These are phyloP conservation scores for Tachina grossa DNA, from an alignment of 2,888 invertebrate genomes.

Conservation along the genomic window DNA sequence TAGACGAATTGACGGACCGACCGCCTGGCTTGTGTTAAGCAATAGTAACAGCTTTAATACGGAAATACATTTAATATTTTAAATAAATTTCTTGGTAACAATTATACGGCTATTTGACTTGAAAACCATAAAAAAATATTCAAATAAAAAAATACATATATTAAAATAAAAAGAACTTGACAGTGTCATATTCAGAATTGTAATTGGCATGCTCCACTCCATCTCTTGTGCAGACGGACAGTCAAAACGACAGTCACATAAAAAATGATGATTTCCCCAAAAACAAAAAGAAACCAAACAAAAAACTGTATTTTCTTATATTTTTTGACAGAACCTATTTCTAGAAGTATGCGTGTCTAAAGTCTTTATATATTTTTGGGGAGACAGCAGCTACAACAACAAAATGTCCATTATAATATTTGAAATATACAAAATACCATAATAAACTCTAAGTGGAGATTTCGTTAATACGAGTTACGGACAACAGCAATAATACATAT, in stretches of 20 bases:
- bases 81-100: slow-evolving; percentile 43
- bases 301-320: slow-evolving; percentile 43
- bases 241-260: slow-evolving; percentile 33
- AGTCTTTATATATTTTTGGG: slow-evolving; percentile 9
- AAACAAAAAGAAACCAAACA: slow-evolving; percentile 11
- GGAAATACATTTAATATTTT: slow-evolving; percentile 15
- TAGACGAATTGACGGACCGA: too few species aligned
- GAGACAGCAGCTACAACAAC: slow-evolving; percentile 22
- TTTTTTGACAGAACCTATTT: slow-evolving; percentile 63
- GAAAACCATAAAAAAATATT: slow-evolving; percentile 15
- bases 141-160: slow-evolving; percentile 16
- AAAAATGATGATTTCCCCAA: slow-evolving; percentile 10
- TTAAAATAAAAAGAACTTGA: slow-evolving; percentile 74
- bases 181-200: slow-evolving; percentile 78
- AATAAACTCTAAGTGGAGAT: slow-evolving; percentile 65
- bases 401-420: slow-evolving; percentile 71
- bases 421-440: slow-evolving; percentile 67
- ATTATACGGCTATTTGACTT: slow-evolving; percentile 22
- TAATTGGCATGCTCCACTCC: slow-evolving; percentile 78
- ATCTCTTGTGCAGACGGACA: slow-evolving; percentile 21
- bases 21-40: too few species aligned
- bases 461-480: slow-evolving; percentile 50
- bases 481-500: slow-evolving; percentile 4
- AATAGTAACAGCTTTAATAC: neutral
- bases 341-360: slow-evolving; percentile 15